Evolutionary conservation across 2,797 vertebrate genomes (phyloP).

Genomic region (Microctenopoma steveboyesi): DNA sequence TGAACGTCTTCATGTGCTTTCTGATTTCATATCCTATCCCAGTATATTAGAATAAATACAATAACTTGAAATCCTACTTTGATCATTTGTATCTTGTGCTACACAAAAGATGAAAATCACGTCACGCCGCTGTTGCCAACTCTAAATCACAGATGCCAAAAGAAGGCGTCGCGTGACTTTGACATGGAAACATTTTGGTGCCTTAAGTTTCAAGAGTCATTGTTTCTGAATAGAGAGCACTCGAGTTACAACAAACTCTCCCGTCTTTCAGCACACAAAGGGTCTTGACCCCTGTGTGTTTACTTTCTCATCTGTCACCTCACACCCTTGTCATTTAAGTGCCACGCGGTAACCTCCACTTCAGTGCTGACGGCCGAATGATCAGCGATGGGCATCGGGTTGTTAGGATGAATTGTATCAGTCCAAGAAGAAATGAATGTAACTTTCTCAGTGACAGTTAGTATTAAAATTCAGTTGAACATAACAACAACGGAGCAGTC

Average conservation of each 20-base stretch:
- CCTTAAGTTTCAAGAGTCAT: constrained; percentile 34
- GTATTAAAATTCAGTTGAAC: constrained; percentile 3
- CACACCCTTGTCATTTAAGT: constrained; percentile 65
- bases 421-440: constrained; percentile 1
- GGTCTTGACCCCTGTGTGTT: constrained; percentile 60
- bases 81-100: neutral
- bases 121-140: constrained; percentile 17
- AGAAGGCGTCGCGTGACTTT: constrained; percentile 11
- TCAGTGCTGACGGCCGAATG: constrained; percentile 27
- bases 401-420: neutral
- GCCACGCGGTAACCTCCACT: constrained; percentile 59
- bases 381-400: constrained; percentile 7
- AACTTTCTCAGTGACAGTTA: constrained; percentile 24
- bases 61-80: neutral
- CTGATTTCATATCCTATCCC: neutral
- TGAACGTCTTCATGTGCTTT: neutral
- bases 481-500: neutral
- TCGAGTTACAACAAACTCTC: constrained; percentile 59
- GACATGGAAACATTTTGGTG: constrained; percentile 38
- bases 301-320: constrained; percentile 68
- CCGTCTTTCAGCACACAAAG: constrained; percentile 46
- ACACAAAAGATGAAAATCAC: neutral
- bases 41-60: no score
- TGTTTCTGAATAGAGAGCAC: constrained; percentile 37
- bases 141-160: neutral